A percentile compares a stretch with the other conserved stretches of the same genome.
Conservation (phyloP, 2,888 invertebrate genomes). For the Mechanitis mazaeus region DNA sequence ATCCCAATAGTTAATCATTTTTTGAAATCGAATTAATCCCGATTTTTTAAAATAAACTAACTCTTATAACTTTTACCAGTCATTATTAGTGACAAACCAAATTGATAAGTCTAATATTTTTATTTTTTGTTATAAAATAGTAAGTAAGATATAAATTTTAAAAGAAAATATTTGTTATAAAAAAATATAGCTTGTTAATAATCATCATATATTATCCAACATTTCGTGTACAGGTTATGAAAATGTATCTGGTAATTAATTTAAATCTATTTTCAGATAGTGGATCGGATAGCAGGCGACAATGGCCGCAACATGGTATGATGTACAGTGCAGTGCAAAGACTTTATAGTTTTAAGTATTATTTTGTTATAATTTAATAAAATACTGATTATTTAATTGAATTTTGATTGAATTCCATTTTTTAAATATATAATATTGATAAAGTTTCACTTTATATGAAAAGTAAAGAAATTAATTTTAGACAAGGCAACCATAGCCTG, state of each 20-base stretch:
- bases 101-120: too few species aligned
- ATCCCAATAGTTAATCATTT: too few species aligned
- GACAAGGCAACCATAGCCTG: not conserved
- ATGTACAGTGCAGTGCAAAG: constrained; percentile 38
- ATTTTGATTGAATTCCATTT: constrained; percentile 23
- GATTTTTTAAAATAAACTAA: too few species aligned
- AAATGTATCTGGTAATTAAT: constrained; percentile 26
- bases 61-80: too few species aligned
- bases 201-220: not conserved
- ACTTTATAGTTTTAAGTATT: constrained; percentile 24
- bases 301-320: constrained; percentile 89
- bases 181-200: too few species aligned
- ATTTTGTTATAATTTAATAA: constrained; percentile 24
- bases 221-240: not conserved
- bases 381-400: constrained; percentile 21
- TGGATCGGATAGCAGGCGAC: constrained; percentile 89
- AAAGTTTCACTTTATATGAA: too few species aligned
- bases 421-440: constrained; percentile 1
- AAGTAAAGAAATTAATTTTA: not conserved
- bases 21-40: too few species aligned
- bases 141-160: too few species aligned
- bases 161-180: too few species aligned
- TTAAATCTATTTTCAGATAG: constrained; percentile 74
- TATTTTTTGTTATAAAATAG: too few species aligned
- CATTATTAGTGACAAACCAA: too few species aligned